Evolutionary conservation across 1,140 invertebrate genomes (phyloP), one percentile per base, ranked within the genome.

Genomic region (Drosophila lacteicornis): DNA sequence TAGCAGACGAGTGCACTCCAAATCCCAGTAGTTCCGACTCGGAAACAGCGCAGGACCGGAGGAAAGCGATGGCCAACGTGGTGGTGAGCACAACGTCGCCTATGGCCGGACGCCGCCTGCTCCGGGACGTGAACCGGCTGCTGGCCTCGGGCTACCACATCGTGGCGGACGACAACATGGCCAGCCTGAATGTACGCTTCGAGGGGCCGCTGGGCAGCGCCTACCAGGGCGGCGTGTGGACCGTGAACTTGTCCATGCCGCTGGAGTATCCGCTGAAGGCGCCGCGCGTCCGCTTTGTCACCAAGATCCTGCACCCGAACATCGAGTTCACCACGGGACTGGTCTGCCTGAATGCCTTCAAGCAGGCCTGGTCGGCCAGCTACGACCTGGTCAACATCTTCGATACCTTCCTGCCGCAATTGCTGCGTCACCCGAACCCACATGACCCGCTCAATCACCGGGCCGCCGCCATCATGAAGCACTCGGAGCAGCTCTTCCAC

Each of bases 191-290:
- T 93, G 99, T 99, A 47, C 99, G 99, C 94, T 99, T 99, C 94
- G 99, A 98, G 94, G 99, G 99, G 61, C 99, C 99, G 62, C 95
- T 97, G 92, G 97, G 97, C 92, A 99, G 99, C 59, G 98, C 99
- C 25, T 99, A 99, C 94, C 99, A 99, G 94, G 99, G 98, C 74
- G 99, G 99, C 60, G 97, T 99, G 67, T 99, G 99, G 99, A 99
- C 99, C 92, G 98, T 99, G 7, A 95, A 98, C 75, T 99, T 99
- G 51, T 98, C 99, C 94, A 94, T 99, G 75, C 99, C 99, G 13
- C 99, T 99, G 93, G 98, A 99, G 92, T 99, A 99, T 94, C 99
- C 99, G 45, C 99, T 99, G 94, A 99, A 99, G 95, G 99, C 98
- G 49, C 99, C 99, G 55, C 99, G 98, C 30, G 99, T 99, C 93